Evolutionary conservation across 2,113 vertebrate species (phyloP).

Genomic region (Bostrychus sinensis): DNA sequence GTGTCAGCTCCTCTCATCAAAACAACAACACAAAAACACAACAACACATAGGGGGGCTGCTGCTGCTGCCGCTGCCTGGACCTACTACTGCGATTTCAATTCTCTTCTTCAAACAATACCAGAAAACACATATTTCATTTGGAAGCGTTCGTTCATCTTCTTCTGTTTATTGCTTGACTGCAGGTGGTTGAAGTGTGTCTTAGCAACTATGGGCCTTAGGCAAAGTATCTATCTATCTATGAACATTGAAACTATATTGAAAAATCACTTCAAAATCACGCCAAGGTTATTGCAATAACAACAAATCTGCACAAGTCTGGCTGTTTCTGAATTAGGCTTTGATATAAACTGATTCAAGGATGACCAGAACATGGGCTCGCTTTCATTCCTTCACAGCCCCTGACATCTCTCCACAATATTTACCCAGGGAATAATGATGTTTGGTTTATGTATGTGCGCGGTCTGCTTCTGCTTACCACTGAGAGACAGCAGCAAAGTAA

Average conservation of each 20-base stretch:
- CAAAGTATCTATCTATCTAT: too few relatives aligned
- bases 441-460: conserved; percentile 51
- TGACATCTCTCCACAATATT: conserved; percentile 60
- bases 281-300: too few relatives aligned
- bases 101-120: background rate
- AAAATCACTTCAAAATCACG: too few relatives aligned
- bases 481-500: conserved; percentile 12
- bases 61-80: conserved; percentile 13
- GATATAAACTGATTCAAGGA: conserved; percentile 49
- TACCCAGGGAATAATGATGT: conserved; percentile 56
- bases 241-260: too few relatives aligned
- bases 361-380: conserved; percentile 32
- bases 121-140: too few relatives aligned
- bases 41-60: conserved; percentile 11
- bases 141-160: conserved; percentile 2
- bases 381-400: conserved; percentile 54
- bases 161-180: too few relatives aligned
- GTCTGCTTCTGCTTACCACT: conserved; percentile 43
- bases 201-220: too few relatives aligned
- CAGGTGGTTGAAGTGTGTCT: too few relatives aligned
- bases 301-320: too few relatives aligned
- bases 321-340: conserved; percentile 23
- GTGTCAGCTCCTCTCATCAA: background rate
- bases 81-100: background rate
- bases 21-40: background rate